A percentile compares a stretch with the other conserved stretches of the same genome.
Conservation (phyloP, 2,797 vertebrate species). For the Hemibagrus guttatus region DNA sequence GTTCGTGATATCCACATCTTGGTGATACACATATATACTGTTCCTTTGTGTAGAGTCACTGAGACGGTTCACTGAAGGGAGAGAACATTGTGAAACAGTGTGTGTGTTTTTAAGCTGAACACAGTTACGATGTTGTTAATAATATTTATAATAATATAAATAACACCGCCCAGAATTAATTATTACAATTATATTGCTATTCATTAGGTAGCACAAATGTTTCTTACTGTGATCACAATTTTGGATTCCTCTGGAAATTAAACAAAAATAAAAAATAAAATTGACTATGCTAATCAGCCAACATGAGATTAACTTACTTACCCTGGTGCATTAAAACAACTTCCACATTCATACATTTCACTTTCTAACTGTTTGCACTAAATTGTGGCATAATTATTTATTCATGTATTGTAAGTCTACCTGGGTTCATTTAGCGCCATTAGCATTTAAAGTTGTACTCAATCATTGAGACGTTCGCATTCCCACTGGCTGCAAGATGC, state of each 20-base stretch:
- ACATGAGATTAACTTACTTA: not conserved
- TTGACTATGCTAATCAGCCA: not conserved
- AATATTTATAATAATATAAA: not conserved
- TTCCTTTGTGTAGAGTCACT: slow-evolving; percentile 68
- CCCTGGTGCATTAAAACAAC: not conserved
- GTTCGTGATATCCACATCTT: slow-evolving; percentile 85
- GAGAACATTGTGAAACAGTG: slow-evolving; percentile 63
- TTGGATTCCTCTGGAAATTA: not conserved
- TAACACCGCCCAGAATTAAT: not conserved
- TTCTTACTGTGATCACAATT: not conserved
- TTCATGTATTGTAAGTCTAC: too few relatives aligned
- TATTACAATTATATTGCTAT: not conserved
- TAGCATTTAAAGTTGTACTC: not conserved
- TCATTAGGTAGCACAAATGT: not conserved
- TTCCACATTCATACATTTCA: not conserved
- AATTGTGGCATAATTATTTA: not conserved
- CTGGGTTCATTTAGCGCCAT: not conserved
- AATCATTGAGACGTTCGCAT: not conserved
- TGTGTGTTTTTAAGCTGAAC: not conserved
- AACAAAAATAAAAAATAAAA: not conserved
- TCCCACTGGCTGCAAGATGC: not conserved
- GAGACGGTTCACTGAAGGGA: slow-evolving; percentile 77
- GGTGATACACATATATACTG: slow-evolving; percentile 84
- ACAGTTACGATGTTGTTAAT: not conserved
- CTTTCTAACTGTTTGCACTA: not conserved